Base-by-base conservation (phyloP, 2,888 invertebrate species). In the Acleris literana region DNA sequence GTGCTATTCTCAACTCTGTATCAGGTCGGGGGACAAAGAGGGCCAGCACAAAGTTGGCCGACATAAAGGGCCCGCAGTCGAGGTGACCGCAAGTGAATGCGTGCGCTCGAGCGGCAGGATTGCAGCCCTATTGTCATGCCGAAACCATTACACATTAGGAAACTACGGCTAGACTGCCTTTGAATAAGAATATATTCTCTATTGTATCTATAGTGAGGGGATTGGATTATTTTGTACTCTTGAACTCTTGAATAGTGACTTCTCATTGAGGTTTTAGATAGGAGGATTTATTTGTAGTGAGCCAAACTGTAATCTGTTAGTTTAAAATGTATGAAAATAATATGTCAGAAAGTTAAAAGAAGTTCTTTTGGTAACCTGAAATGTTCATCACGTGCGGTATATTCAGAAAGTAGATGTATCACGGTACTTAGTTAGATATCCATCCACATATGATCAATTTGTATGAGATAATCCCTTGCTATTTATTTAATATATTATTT, bases 41-140 rank as follows among this genome's bases (percentile, higher is more conserved):
- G 77, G 76, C 68, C 58, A 65, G 72, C 68, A 74, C 74, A 75
- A 83, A 84, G 80, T 83, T 80, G 59, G 33, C 46, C 20, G 69
- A 79, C 78, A 86, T 84, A 86, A 83, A 85, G 84, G 81, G 80
- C 84, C 85, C 87, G 86, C 86, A 81, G 82, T 81, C 81, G 78
- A 80, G 85, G 82, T 85, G 86, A 86, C 83, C 87, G 83, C 79
- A 70, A 74, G 75, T 80, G 82, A 85, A 83, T 81, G 76, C 76
- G 80, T 75, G 73, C 79, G 80, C 72, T 79, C 75, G 76, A 76
- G 76, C 80, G 79, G 75, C 75, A 77, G 76, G 76, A 79, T 76
- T 79, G 77, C 75, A 74, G 69, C 64, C 63, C 70, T 69, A 79
- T 82, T 81, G 78, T 75, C 71, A 73, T 69, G 60, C 64, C 64